These are phyloP conservation scores for Thera obeliscata DNA, from an alignment of 2,888 invertebrate genomes.

Conservation along the genomic window DNA sequence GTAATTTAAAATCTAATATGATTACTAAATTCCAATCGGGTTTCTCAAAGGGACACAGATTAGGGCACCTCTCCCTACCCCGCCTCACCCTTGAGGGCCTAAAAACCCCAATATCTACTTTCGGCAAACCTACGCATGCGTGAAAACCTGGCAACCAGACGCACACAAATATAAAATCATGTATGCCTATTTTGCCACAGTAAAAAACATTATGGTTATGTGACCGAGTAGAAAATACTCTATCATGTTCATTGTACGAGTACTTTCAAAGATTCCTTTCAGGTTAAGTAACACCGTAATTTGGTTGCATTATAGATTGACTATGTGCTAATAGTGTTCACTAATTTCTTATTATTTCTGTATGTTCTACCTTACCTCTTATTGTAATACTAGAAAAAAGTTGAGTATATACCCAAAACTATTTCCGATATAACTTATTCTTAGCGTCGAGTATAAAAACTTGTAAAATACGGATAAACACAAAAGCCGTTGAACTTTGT, in stretches of 20 bases:
- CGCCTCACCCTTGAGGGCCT: conserved; percentile 62
- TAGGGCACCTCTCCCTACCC: conserved; percentile 65
- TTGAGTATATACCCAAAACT: too few relatives aligned
- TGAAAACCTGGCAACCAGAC: conserved; percentile 76
- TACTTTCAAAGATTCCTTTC: too few relatives aligned
- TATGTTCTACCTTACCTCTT: too few relatives aligned
- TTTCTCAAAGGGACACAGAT: conserved; percentile 82
- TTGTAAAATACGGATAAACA: too few relatives aligned
- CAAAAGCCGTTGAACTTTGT: background rate
- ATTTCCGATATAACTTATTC: too few relatives aligned
- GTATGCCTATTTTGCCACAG: conserved; percentile 1
- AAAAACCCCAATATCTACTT: conserved; percentile 82
- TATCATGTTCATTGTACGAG: background rate
- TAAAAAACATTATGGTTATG: background rate
- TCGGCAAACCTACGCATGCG: conserved; percentile 81
- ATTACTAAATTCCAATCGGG: conserved; percentile 84
- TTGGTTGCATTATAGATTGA: too few relatives aligned
- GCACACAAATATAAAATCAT: conserved; percentile 29
- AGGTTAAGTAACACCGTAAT: too few relatives aligned
- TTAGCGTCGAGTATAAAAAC: too few relatives aligned
- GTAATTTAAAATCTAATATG: conserved; percentile 84
- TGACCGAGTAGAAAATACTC: background rate
- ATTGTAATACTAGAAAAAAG: too few relatives aligned
- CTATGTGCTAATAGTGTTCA: too few relatives aligned
- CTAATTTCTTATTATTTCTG: too few relatives aligned